Evolutionary conservation across 1,140 invertebrate genomes (phyloP).

Genomic region (Ectropis grisescens): DNA sequence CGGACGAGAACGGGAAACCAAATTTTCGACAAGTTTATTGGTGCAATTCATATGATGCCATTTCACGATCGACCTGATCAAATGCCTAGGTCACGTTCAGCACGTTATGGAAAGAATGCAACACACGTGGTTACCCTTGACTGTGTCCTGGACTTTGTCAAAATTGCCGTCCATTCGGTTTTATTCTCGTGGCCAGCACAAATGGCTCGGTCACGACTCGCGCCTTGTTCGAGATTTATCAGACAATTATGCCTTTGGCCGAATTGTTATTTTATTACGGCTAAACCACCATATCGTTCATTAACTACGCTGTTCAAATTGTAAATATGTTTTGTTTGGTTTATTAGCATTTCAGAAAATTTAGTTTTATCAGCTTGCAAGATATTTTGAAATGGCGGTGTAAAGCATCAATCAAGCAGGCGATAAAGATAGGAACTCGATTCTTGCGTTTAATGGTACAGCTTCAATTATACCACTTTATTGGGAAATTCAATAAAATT

Average conservation of each 20-base stretch:
- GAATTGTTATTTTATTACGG: constrained; percentile 14
- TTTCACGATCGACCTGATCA: constrained; percentile 13
- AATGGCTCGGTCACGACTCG: constrained; percentile 40
- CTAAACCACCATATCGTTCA: background rate
- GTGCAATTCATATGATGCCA: constrained; percentile 7
- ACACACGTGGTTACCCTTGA: constrained; percentile 27
- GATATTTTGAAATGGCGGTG: no score
- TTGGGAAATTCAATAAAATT: no score
- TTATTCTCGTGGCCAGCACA: constrained; percentile 31
- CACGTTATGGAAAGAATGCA: constrained; percentile 13
- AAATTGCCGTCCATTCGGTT: constrained; percentile 22
- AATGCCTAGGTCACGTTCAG: constrained; percentile 37
- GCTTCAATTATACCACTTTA: no score
- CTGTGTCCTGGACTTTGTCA: constrained; percentile 31
- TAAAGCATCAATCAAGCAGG: no score
- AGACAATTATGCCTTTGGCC: constrained; percentile 9
- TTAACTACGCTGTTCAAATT: no score
- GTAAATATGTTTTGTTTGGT: no score
- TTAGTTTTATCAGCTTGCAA: no score
- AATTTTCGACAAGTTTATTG: no score
- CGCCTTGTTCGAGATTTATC: constrained; percentile 23
- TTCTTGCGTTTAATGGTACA: background rate
- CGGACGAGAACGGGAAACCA: background rate
- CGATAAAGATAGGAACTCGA: no score
- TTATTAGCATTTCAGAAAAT: no score